Evolutionary conservation across 1,140 invertebrate genomes (phyloP).

Genomic region (Bicyclus anynana): DNA sequence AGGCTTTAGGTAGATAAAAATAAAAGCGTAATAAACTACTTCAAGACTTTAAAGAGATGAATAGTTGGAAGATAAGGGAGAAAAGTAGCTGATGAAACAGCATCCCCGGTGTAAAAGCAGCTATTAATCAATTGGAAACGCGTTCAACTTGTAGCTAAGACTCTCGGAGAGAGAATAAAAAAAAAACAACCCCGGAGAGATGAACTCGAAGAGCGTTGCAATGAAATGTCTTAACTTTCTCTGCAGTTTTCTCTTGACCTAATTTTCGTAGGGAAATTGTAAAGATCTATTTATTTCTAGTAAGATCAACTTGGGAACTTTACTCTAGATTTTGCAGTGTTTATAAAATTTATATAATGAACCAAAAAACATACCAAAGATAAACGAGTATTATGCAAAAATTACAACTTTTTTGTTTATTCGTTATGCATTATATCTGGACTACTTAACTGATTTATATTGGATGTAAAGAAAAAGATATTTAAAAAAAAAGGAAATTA

Average conservation of each 20-base stretch:
- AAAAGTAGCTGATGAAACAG: constrained; percentile 2
- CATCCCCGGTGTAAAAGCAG: constrained; percentile 10
- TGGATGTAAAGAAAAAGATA: too few species aligned
- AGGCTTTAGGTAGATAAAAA: background rate
- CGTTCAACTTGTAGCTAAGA: constrained; percentile 12
- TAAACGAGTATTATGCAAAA: too few species aligned
- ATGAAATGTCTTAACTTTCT: background rate
- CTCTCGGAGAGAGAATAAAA: constrained; percentile 5
- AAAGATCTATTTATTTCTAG: background rate
- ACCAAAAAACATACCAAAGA: too few species aligned
- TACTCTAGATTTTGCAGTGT: too few species aligned
- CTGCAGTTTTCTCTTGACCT: background rate
- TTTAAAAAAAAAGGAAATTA: too few species aligned
- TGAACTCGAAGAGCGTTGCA: background rate
- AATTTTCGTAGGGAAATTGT: background rate
- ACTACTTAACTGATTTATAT: too few species aligned
- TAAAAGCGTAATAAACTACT: background rate
- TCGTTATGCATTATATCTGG: too few species aligned
- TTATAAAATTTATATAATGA: too few species aligned
- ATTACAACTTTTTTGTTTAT: too few species aligned
- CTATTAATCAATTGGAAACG: constrained; percentile 14
- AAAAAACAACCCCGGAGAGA: background rate
- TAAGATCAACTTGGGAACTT: too few species aligned
- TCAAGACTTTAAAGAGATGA: background rate
- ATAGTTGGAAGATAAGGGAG: background rate